Conservation (phyloP, 2,113 vertebrate genomes). For the Cathartes aura region DNA sequence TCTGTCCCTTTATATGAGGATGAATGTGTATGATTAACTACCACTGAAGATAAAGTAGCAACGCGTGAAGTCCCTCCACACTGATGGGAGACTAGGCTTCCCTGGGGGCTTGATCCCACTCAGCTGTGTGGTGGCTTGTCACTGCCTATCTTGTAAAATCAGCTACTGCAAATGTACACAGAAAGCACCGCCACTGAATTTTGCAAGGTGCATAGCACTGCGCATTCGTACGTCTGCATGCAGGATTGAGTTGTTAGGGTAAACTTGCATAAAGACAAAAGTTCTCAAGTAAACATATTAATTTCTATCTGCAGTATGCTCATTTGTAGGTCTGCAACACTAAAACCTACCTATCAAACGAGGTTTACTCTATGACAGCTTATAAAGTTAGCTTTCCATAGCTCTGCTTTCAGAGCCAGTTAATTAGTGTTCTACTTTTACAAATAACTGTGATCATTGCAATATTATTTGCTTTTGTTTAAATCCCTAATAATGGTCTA, state of each 20-base stretch:
- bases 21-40: not conserved
- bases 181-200: not conserved
- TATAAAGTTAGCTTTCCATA: not conserved
- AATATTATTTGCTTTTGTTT: not conserved
- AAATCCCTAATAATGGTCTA: not conserved
- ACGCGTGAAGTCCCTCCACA: rapidly evolving
- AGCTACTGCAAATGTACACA: not conserved
- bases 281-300: not conserved
- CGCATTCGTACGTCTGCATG: rapidly evolving
- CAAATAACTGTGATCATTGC: not conserved
- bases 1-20: not conserved
- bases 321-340: not conserved
- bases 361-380: not conserved
- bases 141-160: not conserved
- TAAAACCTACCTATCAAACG: not conserved
- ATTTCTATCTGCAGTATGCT: not conserved
- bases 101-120: not conserved
- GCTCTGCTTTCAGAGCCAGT: not conserved
- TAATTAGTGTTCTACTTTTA: constrained; percentile 27
- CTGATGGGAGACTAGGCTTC: not conserved
- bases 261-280: not conserved
- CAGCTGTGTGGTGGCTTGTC: not conserved
- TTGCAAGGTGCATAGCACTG: not conserved
- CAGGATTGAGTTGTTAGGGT: not conserved
- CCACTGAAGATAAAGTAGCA: not conserved